phyloP scores from a whole-genome alignment of 2,888 invertebrate genomes.

The Dastarcus helophoroides region DNA sequence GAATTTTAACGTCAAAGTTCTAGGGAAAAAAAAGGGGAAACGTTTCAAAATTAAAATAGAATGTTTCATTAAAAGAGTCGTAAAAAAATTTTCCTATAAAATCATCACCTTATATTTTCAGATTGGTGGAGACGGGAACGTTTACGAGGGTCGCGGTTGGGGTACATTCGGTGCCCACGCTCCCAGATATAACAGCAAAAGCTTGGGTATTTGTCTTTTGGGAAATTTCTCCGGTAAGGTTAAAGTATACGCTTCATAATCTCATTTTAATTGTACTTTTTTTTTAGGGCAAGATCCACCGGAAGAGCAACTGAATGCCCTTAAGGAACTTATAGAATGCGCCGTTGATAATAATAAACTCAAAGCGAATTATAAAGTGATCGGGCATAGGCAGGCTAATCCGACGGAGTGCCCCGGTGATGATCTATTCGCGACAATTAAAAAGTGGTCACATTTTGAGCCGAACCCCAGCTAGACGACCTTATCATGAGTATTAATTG shows the following conservation, averaged over 20 bases:
- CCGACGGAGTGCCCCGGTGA: not conserved
- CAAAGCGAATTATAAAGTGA: not conserved
- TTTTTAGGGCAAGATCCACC: constrained; percentile 44
- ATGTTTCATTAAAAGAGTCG: too few species aligned
- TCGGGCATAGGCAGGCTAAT: not conserved
- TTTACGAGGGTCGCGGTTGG: constrained; percentile 57
- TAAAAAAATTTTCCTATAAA: too few species aligned
- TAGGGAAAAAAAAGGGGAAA: too few species aligned
- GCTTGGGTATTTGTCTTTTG: constrained; percentile 51
- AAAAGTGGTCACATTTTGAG: constrained; percentile 11
- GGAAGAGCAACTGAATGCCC: constrained; percentile 41
- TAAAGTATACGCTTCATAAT: too few species aligned
- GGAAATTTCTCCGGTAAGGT: constrained; percentile 27
- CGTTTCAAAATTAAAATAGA: too few species aligned
- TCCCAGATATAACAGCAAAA: constrained; percentile 45
- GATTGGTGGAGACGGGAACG: constrained; percentile 53
- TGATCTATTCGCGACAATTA: not conserved
- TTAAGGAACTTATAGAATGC: constrained; percentile 43
- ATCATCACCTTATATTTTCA: not conserved
- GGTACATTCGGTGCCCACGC: constrained; percentile 51
- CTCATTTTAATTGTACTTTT: constrained; percentile 9
- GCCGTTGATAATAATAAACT: constrained; percentile 39
- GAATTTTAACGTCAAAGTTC: too few species aligned
- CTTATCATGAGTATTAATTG: too few species aligned
- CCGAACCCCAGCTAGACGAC: too few species aligned